Evolutionary conservation across 2,888 invertebrate genomes (phyloP), one percentile per base, ranked within the genome.

Genomic region (Empis livida): DNA sequence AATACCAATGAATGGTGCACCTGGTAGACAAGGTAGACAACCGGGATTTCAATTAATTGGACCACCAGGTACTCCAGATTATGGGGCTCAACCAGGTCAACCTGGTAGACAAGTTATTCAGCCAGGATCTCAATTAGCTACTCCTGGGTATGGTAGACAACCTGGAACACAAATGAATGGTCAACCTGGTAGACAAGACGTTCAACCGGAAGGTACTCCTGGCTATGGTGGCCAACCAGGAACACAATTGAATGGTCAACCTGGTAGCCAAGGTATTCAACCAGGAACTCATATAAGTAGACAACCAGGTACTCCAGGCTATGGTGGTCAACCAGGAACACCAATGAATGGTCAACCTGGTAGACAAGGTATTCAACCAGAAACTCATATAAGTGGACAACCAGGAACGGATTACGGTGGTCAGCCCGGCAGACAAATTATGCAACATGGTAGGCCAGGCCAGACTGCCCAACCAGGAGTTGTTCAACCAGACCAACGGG

Each of bases 301-400:
- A 4, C n/a, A 35, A 13, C 41, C 45, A 13, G 51, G 46, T 2
- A 31, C n/a, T 13, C 43, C 40, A 31, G 45, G 40, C 1, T 39
- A 6, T 15, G 17, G 15, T n/a, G 17, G 14, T 2, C 41, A 37
- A 11, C 27, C 38, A 3, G 43, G 17, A 17, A 11, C 15, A 23
- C 37, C n/a, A 17, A 35, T n/a, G 8, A 32, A 9, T 14, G 32
- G 32, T 2, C 38, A 43, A 42, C 27, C 15, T 1, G 45, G 46
- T 13, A 11, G 14, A 11, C 14, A 17, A 16, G 42, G 38, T 10
- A 16, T 14, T 17, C 15, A 31, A 14, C 15, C 32, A 15, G 46
- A 42, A 20, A 14, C 11, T 11, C n/a, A n/a, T n/a, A n/a, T n/a
- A n/a, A 5, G n/a, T n/a, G n/a, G n/a, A n/a, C 39, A 20, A 38